phyloP scores from a whole-genome alignment of 2,113 vertebrate genomes.

The Chrysochloris asiatica region DNA sequence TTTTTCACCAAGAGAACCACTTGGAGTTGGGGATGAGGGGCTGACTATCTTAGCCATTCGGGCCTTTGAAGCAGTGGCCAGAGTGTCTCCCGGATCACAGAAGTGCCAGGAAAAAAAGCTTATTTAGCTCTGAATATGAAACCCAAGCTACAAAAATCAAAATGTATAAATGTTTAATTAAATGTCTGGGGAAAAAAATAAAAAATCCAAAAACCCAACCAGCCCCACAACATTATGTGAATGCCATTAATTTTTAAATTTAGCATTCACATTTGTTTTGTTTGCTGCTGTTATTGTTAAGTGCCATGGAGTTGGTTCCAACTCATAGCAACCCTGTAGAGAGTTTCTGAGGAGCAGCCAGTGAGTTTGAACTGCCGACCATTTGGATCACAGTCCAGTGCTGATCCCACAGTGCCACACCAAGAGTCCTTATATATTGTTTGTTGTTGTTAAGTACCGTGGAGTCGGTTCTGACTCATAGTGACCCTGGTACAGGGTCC shows the following conservation, averaged over 20 bases:
- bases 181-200: constrained; percentile 58
- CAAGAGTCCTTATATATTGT: no score
- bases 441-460: no score
- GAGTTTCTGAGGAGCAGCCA: no score
- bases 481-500: no score
- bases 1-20: not conserved
- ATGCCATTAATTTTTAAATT: constrained; percentile 66
- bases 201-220: not conserved
- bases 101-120: constrained; percentile 29
- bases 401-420: no score
- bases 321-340: no score
- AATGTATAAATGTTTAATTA: constrained; percentile 66
- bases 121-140: constrained; percentile 13
- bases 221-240: not conserved
- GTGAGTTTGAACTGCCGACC: no score
- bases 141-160: constrained; percentile 46
- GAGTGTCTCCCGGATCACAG: not conserved
- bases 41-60: not conserved
- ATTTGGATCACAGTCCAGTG: no score
- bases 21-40: not conserved
- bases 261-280: not conserved
- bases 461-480: no score
- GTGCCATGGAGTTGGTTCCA: no score
- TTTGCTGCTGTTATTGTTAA: no score
- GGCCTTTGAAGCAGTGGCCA: not conserved